These are phyloP conservation scores for Pararge aegeria DNA, from an alignment of 1,140 invertebrate genomes.

Conservation along the genomic window DNA sequence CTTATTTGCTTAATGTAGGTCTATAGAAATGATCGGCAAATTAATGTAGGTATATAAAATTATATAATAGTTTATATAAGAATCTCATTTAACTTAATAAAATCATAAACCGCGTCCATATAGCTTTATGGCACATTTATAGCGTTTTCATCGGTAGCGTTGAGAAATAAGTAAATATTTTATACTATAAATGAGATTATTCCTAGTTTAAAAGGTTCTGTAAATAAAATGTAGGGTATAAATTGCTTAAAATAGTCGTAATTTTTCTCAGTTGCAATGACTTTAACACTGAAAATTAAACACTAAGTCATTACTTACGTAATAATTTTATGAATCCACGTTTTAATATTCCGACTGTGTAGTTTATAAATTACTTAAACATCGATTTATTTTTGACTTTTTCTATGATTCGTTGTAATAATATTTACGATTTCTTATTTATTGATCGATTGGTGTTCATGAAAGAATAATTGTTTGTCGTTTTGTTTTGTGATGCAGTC, in stretches of 20 bases:
- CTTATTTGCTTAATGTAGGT: slow-evolving; percentile 25
- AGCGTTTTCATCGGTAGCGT: slow-evolving; percentile 53
- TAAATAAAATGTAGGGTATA: slow-evolving; percentile 24
- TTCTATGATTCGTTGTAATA: slow-evolving; percentile 40
- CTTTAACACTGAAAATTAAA: slow-evolving; percentile 34
- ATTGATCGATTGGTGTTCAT: slow-evolving; percentile 37
- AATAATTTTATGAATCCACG: not conserved
- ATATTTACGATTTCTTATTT: slow-evolving; percentile 49
- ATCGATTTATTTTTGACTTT: slow-evolving; percentile 22
- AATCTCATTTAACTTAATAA: slow-evolving; percentile 50
- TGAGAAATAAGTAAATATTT: slow-evolving; percentile 57
- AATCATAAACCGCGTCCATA: slow-evolving; percentile 28
- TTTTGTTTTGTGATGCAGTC: slow-evolving; percentile 47
- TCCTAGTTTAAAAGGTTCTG: slow-evolving; percentile 50
- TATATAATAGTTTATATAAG: slow-evolving; percentile 34
- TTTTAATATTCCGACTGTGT: slow-evolving; percentile 12
- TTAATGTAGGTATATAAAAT: slow-evolving; percentile 23
- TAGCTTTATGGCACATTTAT: slow-evolving; percentile 35
- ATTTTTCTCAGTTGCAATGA: slow-evolving; percentile 47
- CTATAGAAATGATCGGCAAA: slow-evolving; percentile 33
- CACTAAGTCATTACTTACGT: not conserved
- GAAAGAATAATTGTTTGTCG: slow-evolving; percentile 44
- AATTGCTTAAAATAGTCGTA: slow-evolving; percentile 23
- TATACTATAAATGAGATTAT: slow-evolving; percentile 72
- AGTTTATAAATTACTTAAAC: not conserved